Evolutionary conservation across 2,888 invertebrate species (phyloP), one percentile per base, ranked within the genome.

Genomic region (Reticulitermes lucifugus): DNA sequence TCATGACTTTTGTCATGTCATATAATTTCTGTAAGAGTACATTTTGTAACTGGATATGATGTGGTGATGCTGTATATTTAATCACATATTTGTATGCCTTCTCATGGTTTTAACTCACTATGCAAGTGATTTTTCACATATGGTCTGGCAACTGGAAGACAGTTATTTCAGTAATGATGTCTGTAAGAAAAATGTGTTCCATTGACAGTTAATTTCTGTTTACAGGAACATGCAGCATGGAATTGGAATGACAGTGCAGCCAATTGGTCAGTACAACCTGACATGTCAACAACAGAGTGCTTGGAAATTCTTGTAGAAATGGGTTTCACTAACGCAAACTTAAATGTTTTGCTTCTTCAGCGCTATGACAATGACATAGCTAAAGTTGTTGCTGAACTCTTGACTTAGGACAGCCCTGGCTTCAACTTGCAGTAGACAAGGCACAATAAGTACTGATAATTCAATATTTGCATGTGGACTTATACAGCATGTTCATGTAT

Each of bases 311-410:
- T 92, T 70, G 88, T 89, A 7, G 91, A 91, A 86, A 92, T 92
- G 92, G 92, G 92, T 25, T 92, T 92, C 87, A 89, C 88, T 87
- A 89, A 92, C 87, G 88, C 89, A 80, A 90, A 90, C 86, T 87
- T 90, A 46, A 91, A 91, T 88, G 90, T 90, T 9, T 90, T 91
- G 18, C 88, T 91, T 21, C 88, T 92, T 85, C 89, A 90, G 29
- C 89, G 91, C 83, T 91, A 90, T 88, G 89, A 91, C 86, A 91
- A 91, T 87, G 91, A 92, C 87, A 87, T 92, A 41, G 87, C 88
- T 70, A 89, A 89, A 87, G 91, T 91, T 41, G 90, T 92, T 65
- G 89, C 89, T 22, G 91, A 91, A 87, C 88, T 91, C 35, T 35
- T 85, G 29, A 25, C 73, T 25, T 59, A 71, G 75, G 75, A 77